Evolutionary conservation across 1,140 invertebrate species (phyloP).

Genomic region (Diorhabda elongata): DNA sequence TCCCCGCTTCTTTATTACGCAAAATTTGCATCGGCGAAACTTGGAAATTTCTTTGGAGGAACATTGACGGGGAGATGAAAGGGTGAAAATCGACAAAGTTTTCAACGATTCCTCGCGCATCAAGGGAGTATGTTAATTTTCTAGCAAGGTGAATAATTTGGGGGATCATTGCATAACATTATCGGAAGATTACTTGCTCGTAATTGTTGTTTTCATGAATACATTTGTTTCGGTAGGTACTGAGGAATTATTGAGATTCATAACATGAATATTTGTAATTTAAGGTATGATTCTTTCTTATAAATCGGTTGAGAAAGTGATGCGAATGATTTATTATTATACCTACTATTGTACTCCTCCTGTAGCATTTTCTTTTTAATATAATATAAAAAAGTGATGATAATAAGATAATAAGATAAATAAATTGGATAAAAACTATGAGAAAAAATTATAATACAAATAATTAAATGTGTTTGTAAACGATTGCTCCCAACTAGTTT

Average conservation of each 20-base stretch:
- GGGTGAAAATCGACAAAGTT: conserved; percentile 22
- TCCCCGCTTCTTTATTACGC: conserved; percentile 33
- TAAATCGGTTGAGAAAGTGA: too few species aligned
- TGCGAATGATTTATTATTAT: too few species aligned
- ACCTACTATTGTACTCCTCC: too few species aligned
- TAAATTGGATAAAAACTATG: too few species aligned
- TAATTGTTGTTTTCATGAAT: not conserved
- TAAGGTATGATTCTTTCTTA: too few species aligned
- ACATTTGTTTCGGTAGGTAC: not conserved
- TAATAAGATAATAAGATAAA: too few species aligned
- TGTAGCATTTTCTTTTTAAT: too few species aligned
- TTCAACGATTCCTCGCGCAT: conserved; percentile 4
- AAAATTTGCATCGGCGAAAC: conserved; percentile 29
- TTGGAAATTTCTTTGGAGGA: conserved; percentile 17
- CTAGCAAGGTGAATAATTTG: conserved; percentile 10
- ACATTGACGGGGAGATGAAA: conserved; percentile 19
- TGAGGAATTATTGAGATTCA: not conserved
- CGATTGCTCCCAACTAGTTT: too few species aligned
- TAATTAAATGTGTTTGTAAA: too few species aligned
- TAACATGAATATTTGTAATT: too few species aligned
- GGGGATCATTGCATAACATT: conserved; percentile 1
- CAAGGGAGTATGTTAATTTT: conserved; percentile 20
- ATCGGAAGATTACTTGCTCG: not conserved
- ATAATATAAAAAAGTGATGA: too few species aligned
- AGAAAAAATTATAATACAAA: too few species aligned